phyloP scores from a whole-genome alignment of 2,797 vertebrate species.

The Sorex maritimensis region DNA sequence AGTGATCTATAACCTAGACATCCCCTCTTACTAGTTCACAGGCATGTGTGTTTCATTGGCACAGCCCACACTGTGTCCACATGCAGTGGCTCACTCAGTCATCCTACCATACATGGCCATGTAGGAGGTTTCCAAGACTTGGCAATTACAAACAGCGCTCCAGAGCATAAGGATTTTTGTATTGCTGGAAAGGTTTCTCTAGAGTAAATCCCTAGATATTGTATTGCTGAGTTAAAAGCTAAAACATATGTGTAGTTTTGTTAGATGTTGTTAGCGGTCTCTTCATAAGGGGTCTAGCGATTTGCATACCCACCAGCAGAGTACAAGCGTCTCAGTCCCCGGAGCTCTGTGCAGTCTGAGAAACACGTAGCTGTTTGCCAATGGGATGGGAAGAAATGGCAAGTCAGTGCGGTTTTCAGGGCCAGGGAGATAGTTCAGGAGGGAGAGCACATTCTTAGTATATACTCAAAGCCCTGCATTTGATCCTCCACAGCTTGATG shows the following conservation, averaged over 20 bases:
- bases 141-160: conserved; percentile 11
- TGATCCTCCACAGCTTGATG: too few species aligned
- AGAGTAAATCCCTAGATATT: neutral
- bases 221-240: neutral
- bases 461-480: too few species aligned
- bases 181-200: neutral
- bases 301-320: neutral
- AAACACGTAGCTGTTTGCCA: too few species aligned
- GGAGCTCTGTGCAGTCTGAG: too few species aligned
- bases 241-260: neutral
- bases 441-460: too few species aligned
- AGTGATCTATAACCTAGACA: neutral
- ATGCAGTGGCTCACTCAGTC: neutral
- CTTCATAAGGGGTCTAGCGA: conserved; percentile 16
- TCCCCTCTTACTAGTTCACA: neutral
- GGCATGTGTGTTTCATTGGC: neutral
- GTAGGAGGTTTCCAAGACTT: neutral
- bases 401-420: too few species aligned
- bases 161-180: neutral
- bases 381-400: too few species aligned
- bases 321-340: too few species aligned
- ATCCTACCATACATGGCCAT: neutral
- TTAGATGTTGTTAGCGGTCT: neutral
- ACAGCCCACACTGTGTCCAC: neutral
- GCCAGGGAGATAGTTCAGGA: too few species aligned